A percentile compares a stretch with the other conserved stretches of the same genome.
These are phyloP conservation scores for Leptinotarsa defecta DNA, from an alignment of 1,140 invertebrate species.

Conservation along the genomic window DNA sequence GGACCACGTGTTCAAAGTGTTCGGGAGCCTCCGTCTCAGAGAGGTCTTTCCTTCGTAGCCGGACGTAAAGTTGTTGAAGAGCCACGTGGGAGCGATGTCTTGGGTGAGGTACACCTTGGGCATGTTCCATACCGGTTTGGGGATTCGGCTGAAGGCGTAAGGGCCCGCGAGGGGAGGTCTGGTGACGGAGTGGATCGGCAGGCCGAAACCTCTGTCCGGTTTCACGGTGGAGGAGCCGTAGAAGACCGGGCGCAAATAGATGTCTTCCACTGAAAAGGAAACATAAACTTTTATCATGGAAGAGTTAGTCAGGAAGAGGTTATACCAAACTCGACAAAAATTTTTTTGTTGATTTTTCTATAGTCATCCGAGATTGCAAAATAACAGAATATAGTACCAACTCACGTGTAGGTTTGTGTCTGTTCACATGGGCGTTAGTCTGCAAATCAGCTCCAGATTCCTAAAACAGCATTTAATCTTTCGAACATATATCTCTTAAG, in stretches of 20 bases:
- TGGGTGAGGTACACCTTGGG: conserved; percentile 79
- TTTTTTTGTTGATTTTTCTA: no score
- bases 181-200: conserved; percentile 65
- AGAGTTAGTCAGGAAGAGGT: no score
- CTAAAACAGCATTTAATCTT: conserved; percentile 59
- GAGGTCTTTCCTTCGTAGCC: conserved; percentile 63
- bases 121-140: conserved; percentile 76
- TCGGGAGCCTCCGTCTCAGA: conserved; percentile 71
- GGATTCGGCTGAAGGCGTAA: conserved; percentile 87
- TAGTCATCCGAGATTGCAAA: no score
- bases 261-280: conserved; percentile 52
- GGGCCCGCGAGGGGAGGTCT: conserved; percentile 83
- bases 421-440: conserved; percentile 72
- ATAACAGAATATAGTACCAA: conserved; percentile 39
- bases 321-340: no score
- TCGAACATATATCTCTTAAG: neutral
- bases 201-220: conserved; percentile 63
- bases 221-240: conserved; percentile 62
- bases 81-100: conserved; percentile 78
- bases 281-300: neutral
- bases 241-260: conserved; percentile 52
- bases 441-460: conserved; percentile 78
- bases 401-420: conserved; percentile 66
- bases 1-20: conserved; percentile 91
- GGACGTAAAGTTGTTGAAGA: conserved; percentile 81